Percentiles rank a stretch among this genome's conserved stretches.
Evolutionary conservation across 2,888 invertebrate species (phyloP).

Genomic region (Ophion slaviceki): DNA sequence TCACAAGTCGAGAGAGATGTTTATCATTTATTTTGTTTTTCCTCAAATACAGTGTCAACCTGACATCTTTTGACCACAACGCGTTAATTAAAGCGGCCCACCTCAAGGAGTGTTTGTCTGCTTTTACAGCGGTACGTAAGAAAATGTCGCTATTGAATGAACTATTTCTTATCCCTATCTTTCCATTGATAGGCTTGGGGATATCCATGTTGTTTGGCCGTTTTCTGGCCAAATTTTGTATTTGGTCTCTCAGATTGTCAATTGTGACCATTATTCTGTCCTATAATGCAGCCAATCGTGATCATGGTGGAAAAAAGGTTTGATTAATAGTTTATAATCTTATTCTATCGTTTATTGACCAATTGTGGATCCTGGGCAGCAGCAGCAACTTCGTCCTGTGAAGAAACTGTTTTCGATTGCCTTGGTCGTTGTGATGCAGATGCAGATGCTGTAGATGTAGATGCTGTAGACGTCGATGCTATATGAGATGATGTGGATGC

Average conservation of each 20-base stretch:
- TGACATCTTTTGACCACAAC: constrained; percentile 16
- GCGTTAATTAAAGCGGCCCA: constrained; percentile 14
- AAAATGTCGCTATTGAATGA: constrained; percentile 16
- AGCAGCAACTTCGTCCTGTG: constrained; percentile 1
- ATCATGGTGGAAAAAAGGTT: too few relatives aligned
- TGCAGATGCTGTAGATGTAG: too few relatives aligned
- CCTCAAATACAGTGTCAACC: constrained; percentile 5
- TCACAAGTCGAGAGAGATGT: constrained; percentile 4
- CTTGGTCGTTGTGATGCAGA: background rate
- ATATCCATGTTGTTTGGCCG: background rate
- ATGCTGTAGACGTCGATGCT: too few relatives aligned
- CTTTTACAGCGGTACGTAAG: constrained; percentile 7
- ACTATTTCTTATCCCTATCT: constrained; percentile 5
- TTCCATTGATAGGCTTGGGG: constrained; percentile 10
- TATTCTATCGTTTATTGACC: background rate
- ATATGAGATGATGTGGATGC: too few relatives aligned
- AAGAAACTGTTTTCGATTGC: constrained; percentile 5
- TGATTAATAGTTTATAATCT: background rate
- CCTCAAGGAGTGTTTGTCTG: constrained; percentile 8
- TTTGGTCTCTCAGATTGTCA: too few relatives aligned
- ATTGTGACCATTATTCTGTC: too few relatives aligned
- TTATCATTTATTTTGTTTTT: constrained; percentile 11
- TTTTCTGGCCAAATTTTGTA: too few relatives aligned
- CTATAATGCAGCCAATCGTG: too few relatives aligned
- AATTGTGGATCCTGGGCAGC: background rate